phyloP scores from a whole-genome alignment of 64 coral and sea anemone species.

The Montipora capricornis region DNA sequence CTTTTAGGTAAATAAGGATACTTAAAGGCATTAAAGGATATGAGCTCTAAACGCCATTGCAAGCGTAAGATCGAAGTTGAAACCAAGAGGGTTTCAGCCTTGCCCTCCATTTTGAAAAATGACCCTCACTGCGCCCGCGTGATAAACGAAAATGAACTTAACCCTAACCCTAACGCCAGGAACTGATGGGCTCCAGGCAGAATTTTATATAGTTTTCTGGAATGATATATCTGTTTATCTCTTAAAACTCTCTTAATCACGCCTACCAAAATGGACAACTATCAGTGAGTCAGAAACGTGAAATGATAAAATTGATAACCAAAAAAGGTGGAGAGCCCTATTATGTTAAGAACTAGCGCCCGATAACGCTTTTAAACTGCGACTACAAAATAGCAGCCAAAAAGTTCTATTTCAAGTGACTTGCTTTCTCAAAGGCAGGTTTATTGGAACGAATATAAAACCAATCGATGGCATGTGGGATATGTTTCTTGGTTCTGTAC shows the following conservation, averaged over 20 bases:
- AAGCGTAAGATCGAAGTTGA: too few species aligned
- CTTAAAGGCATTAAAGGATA: too few species aligned
- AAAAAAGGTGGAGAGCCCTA: conserved; percentile 1
- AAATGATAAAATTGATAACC: neutral
- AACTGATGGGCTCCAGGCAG: too few species aligned
- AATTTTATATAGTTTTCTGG: too few species aligned
- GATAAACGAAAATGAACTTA: too few species aligned
- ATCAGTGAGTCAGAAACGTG: conserved; percentile 19
- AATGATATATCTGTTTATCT: neutral
- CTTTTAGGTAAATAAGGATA: too few species aligned
- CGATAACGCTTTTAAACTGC: conserved; percentile 42
- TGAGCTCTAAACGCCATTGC: too few species aligned
- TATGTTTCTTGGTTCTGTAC: too few species aligned
- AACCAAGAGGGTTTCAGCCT: too few species aligned
- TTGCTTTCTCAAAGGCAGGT: neutral
- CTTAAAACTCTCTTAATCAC: neutral
- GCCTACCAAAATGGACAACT: conserved; percentile 12
- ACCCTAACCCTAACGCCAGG: too few species aligned
- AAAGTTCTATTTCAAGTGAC: neutral
- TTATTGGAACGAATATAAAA: neutral
- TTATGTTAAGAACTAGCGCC: conserved; percentile 23
- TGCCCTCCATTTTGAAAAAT: too few species aligned
- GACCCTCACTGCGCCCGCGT: too few species aligned
- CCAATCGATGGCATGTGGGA: neutral
- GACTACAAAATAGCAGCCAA: conserved; percentile 68